Base-by-base conservation (phyloP, 2,113 vertebrate genomes). In the Ciconia stormi region DNA sequence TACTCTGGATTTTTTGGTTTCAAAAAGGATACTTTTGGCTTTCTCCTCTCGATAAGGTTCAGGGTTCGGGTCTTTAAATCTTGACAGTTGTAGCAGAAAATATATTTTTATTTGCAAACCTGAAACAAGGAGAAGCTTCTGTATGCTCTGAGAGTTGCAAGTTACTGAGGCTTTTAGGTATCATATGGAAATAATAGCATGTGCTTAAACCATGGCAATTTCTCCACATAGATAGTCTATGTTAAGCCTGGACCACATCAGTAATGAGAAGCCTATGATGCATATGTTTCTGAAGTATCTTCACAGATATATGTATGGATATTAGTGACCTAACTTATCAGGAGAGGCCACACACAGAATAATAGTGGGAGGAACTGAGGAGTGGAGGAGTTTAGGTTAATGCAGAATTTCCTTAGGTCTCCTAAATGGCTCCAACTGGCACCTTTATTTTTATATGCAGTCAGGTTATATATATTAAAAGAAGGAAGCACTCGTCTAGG, bases 381-480 rank as follows among this genome's bases (percentile, higher is more conserved):
- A 91, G 58, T 65, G 46, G 36, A 93, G 70, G 84, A 94, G 82
- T 95, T 94, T 58, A 97, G 96, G 93, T 95, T 97, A 97, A 97
- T 97, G 89, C 87, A 95, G 94, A 96, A 96, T 97, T 96, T 97
- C 97, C 95, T 97, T 91, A 95, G 93, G 96, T 95, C 95, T 95
- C 87, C 71, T 97, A 91, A 97, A 91, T 91, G 87, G 62, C 94
- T 97, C 91, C 71, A 77, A 95, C 95, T 94, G 96, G 94, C 97
- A 97, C 96, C 96, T 96, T 93, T 97, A 96, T 96, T 97, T 97
- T 97, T 97, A 97, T 96, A 95, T 91, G 91, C 96, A 96, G 96
- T 96, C 95, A 96, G 82, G 96, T 96, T 97, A 97, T 95, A 97
- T 97, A 95, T 97, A 97, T 96, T 97, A 90, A 93, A 78, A 95